phyloP scores from a whole-genome alignment of 2,888 invertebrate genomes.

The Deilephila elpenor region DNA sequence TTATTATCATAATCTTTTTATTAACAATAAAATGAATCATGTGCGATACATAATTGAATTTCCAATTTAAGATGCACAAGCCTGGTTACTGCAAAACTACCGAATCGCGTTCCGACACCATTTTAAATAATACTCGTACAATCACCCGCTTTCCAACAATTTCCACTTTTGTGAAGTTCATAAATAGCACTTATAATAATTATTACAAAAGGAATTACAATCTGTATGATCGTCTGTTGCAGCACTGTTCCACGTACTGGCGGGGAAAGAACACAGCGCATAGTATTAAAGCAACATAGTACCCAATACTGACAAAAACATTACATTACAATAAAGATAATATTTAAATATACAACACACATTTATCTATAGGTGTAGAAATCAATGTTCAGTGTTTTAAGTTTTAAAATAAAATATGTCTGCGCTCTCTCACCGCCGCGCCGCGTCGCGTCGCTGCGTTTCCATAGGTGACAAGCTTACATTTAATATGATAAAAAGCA shows the following conservation, averaged over 20 bases:
- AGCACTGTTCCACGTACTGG: slow-evolving; percentile 1
- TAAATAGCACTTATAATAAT: slow-evolving; percentile 58
- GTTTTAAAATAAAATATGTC: neutral
- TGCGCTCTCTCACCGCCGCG: slow-evolving; percentile 35
- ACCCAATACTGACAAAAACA: neutral
- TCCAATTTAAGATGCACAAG: slow-evolving; percentile 66
- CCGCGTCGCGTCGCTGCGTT: slow-evolving; percentile 37
- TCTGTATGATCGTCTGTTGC: slow-evolving; percentile 46
- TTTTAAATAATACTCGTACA: slow-evolving; percentile 44
- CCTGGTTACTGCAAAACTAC: slow-evolving; percentile 64
- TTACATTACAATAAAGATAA: neutral
- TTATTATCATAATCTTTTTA: slow-evolving; percentile 81
- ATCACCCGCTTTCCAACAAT: slow-evolving; percentile 33
- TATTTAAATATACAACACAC: neutral
- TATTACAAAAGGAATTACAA: slow-evolving; percentile 63
- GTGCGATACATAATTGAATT: slow-evolving; percentile 60
- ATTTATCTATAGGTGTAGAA: neutral
- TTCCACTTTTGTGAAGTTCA: slow-evolving; percentile 57
- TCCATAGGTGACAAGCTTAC: slow-evolving; percentile 56
- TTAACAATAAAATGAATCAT: slow-evolving; percentile 83
- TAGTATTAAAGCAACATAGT: neutral
- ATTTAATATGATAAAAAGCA: slow-evolving; percentile 75
- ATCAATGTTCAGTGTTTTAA: neutral
- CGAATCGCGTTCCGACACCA: slow-evolving; percentile 55
- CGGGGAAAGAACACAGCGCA: neutral